Conservation (phyloP, 2,113 vertebrate species). For the Notarius quadriscutis region DNA sequence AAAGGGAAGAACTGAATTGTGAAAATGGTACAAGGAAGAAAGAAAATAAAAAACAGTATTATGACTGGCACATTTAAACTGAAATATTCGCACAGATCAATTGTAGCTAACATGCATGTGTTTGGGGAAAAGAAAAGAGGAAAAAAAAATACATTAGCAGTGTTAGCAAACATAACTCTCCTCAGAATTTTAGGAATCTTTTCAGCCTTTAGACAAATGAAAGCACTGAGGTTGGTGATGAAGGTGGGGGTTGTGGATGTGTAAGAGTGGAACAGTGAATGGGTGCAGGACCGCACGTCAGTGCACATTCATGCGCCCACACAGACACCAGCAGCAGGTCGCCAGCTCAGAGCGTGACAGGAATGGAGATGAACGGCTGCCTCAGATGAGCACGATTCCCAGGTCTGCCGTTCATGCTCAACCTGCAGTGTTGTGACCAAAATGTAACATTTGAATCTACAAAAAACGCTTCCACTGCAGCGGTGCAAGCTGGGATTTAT, state of each 20-base stretch:
- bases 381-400: slow-evolving; percentile 17
- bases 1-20: neutral
- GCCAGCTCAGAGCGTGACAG: slow-evolving; percentile 28
- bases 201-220: neutral
- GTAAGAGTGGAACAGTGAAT: slow-evolving; percentile 19
- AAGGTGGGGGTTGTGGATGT: neutral
- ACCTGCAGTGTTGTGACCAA: neutral
- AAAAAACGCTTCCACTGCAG: neutral
- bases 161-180: neutral
- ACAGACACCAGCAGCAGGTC: slow-evolving; percentile 35
- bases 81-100: neutral
- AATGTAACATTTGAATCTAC: neutral
- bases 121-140: neutral
- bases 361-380: slow-evolving; percentile 41
- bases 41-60: neutral
- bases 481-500: neutral
- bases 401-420: slow-evolving; percentile 11
- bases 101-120: neutral
- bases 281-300: slow-evolving; percentile 21
- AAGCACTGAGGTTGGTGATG: slow-evolving; percentile 3
- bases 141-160: neutral
- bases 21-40: neutral
- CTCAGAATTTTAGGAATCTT: neutral
- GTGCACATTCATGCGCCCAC: slow-evolving; percentile 19
- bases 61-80: neutral